Conservation (phyloP, 2,797 vertebrate species). For the Vireo griseus region DNA sequence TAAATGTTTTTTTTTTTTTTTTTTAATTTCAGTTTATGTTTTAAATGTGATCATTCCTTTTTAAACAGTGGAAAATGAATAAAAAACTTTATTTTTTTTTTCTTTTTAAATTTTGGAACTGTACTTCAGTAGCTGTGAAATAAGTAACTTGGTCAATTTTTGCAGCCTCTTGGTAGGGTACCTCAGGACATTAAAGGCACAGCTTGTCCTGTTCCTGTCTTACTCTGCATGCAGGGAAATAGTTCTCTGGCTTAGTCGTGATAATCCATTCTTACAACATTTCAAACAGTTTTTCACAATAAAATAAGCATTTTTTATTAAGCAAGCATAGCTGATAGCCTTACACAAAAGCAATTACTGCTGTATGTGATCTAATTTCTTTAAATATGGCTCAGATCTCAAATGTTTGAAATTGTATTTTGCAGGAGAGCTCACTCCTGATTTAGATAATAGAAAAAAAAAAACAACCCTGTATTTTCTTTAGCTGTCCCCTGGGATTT, state of each 20-base stretch:
- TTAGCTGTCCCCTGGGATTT: neutral
- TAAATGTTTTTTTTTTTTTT: neutral
- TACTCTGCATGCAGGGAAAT: neutral
- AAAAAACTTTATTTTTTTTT: neutral
- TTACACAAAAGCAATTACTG: neutral
- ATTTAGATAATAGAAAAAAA: neutral
- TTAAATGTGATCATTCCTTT: neutral
- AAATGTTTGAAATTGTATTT: neutral
- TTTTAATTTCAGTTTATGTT: neutral
- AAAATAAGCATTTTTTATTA: neutral
- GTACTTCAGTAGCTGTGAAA: neutral
- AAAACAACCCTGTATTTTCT: neutral
- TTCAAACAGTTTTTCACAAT: neutral
- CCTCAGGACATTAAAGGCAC: neutral
- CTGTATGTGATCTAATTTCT: neutral
- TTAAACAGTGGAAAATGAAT: neutral
- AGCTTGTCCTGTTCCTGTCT: neutral
- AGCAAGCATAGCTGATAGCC: neutral
- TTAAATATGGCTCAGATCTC: neutral
- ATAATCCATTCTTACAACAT: neutral
- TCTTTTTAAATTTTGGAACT: neutral
- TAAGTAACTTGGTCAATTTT: neutral
- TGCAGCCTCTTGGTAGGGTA: neutral
- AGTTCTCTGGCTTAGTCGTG: neutral
- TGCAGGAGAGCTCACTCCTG: neutral